Base-by-base conservation (phyloP, 1,140 invertebrate genomes). In the Panulirus ornatus region DNA sequence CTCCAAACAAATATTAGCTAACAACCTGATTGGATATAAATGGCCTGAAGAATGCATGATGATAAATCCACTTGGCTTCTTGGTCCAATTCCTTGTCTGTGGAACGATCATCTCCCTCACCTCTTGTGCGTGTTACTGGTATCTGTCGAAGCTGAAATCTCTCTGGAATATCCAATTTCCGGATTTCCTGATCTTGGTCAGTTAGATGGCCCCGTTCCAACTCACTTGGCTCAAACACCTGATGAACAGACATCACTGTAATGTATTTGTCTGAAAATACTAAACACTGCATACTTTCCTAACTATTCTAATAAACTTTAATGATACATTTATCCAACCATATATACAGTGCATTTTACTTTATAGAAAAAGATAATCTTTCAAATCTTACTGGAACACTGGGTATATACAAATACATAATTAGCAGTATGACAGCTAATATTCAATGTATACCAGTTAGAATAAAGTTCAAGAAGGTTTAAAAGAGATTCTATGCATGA, bases 21-120 rank as follows among this genome's bases (percentile, higher is more conserved):
- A 83, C 93, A 89, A 97, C 97, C 94, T 97, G 97, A 88, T 95
- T 95, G 0, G 97, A 98, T 0, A 98, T 96, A 0, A 96, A 96
- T 0, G 96, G 95, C 88, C 97, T 97, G 87, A 96, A 96, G 94
- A 99, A 99, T 0, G 97, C 98, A 93, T 98, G 97, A 91, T 97
- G 97, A 93, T 98, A 99, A 71, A 99, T 99, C 99, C 99, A 99
- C 92, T 98, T 97, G 0, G 99, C 97, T 94, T 99, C 99, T 84
- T 98, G 96, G 66, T 98, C 96, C 2, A 99, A 93, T 94, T 99
- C 98, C n/a, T 93, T 94, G 27, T 88, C 88, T 11, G 86, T 73
- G 22, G 88, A 70, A 22, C 90, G 81, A 81, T 95, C 95, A 27
- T 97, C 97, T 2, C 96, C 97, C 83, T 96, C 96, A 93, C 97